phyloP scores from a whole-genome alignment of 2,888 invertebrate genomes.

The Eupithecia subfuscata region DNA sequence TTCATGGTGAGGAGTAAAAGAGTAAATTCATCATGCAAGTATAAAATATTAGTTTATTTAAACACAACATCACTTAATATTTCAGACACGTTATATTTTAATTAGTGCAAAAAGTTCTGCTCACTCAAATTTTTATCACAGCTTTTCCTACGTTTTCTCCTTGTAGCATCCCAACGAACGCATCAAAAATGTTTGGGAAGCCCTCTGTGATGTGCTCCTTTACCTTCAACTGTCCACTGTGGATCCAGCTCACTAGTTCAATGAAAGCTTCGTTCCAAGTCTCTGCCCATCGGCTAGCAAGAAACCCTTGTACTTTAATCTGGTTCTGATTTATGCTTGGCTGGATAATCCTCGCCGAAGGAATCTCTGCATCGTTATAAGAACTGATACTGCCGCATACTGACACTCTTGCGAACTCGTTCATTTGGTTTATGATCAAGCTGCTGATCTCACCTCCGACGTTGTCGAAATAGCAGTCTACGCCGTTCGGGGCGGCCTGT shows the following conservation, averaged over 20 bases:
- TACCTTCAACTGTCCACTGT: conserved; percentile 86
- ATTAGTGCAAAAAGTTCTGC: too few relatives aligned
- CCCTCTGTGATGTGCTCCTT: conserved; percentile 87
- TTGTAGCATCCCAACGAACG: conserved; percentile 85
- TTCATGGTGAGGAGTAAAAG: background rate
- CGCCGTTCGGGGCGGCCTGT: conserved; percentile 86
- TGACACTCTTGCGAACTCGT: conserved; percentile 83
- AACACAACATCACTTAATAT: too few relatives aligned
- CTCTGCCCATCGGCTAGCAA: conserved; percentile 77
- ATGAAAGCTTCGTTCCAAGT: conserved; percentile 84
- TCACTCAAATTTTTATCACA: conserved; percentile 83
- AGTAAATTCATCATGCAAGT: too few relatives aligned
- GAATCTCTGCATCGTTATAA: conserved; percentile 57
- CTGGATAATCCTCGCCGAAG: conserved; percentile 75
- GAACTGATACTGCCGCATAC: conserved; percentile 73
- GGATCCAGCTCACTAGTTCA: conserved; percentile 85
- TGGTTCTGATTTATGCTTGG: too few relatives aligned
- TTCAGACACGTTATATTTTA: too few relatives aligned
- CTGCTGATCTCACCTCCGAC: conserved; percentile 87
- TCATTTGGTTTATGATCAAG: conserved; percentile 85
- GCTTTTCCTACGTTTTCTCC: conserved; percentile 90
- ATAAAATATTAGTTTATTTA: too few relatives aligned
- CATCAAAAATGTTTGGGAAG: conserved; percentile 87
- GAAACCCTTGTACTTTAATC: conserved; percentile 84
- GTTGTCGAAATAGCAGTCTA: conserved; percentile 91